Evolutionary conservation across 2,888 invertebrate species (phyloP), one percentile per base, ranked within the genome.

Genomic region (Eupithecia vulgata): DNA sequence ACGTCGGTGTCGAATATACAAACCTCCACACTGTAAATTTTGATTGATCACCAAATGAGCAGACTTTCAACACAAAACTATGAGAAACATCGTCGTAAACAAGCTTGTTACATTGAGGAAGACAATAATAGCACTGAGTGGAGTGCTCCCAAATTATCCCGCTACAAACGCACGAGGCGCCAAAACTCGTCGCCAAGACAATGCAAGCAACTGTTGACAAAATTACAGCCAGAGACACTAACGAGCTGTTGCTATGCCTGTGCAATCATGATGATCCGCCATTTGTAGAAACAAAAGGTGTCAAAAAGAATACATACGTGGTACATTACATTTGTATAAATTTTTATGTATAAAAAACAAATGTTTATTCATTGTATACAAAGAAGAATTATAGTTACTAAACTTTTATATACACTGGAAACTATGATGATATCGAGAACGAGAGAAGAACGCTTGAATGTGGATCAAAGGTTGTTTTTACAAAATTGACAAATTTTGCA

Each of bases 121-220:
- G 84, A 86, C 85, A 84, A 85, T 88, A 88, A 89, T 89, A 88
- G 84, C 72, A 70, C 86, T 82, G 40, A 57, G 17, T 66, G 85
- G 83, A 87, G 83, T 81, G 84, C 80, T 85, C 84, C 88, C 82
- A 81, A 87, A 86, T 87, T 85, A 86, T 82, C 81, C 79, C 76
- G 66, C 76, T 77, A 81, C 79, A 75, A 71, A 77, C 67, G 75
- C 77, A 73, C 74, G 82, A 79, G 80, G 81, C 82, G 84, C 83
- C 85, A 84, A 78, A 81, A 79, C 76, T 78, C 79, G 80, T 76
- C 79, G 76, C 76, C 79, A 79, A 79, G 80, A 79, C 81, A 75
- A 76, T 75, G 72, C 74, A 74, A 45, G 45, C 64, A 69, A 65
- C 65, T 74, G 70, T 68, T 74, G 71, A 70, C 72, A 74, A 72